Percentiles rank a stretch among this genome's conserved stretches.
Conservation (phyloP, 1,140 invertebrate genomes). For the Apis dorsata region DNA sequence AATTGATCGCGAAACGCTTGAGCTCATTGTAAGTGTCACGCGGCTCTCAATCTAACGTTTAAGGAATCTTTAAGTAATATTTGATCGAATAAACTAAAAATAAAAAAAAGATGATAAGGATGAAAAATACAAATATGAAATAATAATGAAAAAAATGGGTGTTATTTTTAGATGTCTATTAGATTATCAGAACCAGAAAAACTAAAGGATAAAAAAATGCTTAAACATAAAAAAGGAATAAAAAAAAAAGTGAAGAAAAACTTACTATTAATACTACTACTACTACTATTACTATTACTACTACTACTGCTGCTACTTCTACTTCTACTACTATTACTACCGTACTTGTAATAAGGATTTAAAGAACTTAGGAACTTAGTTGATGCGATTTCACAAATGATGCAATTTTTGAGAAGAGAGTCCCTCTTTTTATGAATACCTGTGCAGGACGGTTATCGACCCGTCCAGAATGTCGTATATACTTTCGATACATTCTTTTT, state of each 20-base stretch:
- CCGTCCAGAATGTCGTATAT: not conserved
- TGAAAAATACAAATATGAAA: slow-evolving; percentile 72
- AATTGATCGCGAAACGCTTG: slow-evolving; percentile 29
- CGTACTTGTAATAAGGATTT: slow-evolving; percentile 72
- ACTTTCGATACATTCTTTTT: not conserved
- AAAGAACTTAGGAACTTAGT: slow-evolving; percentile 68
- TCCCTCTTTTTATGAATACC: slow-evolving; percentile 56
- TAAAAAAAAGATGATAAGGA: slow-evolving; percentile 42
- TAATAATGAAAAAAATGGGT: slow-evolving; percentile 76
- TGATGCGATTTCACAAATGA: slow-evolving; percentile 64
- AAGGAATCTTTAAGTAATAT: slow-evolving; percentile 70
- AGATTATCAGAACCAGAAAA: slow-evolving; percentile 76
- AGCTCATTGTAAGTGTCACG: slow-evolving; percentile 32
- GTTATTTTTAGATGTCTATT: slow-evolving; percentile 79
- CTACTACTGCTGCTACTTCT: slow-evolving; percentile 69
- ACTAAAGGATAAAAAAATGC: slow-evolving; percentile 71
- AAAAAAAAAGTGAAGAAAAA: slow-evolving; percentile 66
- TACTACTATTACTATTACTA: slow-evolving; percentile 70
- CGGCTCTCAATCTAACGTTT: slow-evolving; percentile 67
- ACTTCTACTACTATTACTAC: slow-evolving; percentile 70
- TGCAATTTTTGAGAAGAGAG: slow-evolving; percentile 54
- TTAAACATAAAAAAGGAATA: slow-evolving; percentile 71
- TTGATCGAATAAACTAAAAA: slow-evolving; percentile 60
- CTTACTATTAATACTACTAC: slow-evolving; percentile 70
- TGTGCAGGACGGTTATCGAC: slow-evolving; percentile 27